Evolutionary conservation across 2,797 vertebrate genomes (phyloP), one percentile per base, ranked within the genome.

Genomic region (Silurus lanzhouensis): DNA sequence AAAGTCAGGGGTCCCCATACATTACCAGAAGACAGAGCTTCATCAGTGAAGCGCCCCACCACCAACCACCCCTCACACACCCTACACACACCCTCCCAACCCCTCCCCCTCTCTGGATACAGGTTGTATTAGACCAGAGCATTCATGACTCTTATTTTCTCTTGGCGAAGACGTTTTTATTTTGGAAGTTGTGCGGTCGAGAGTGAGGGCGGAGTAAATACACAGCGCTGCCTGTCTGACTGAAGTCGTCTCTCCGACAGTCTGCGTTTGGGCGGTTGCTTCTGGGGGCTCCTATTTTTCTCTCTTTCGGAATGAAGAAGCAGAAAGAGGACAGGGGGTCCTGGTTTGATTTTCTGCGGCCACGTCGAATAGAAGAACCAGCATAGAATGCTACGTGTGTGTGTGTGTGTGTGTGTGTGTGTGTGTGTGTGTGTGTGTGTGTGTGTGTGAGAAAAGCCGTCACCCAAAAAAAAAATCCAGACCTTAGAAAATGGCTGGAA

Each of bases 161-260:
- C 58, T 17, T n/a, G 38, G 57, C 20, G 6, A 78, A 58, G n/a
- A 38, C 66, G 6, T 38, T 66, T 79, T 66, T 38, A 57, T 84
- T 75, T 84, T 84, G 74, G 67, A 85, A 84, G 44, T 6, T 38
- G 63, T 87, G 86, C n/a, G 86, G 84, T 90, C 85, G 58, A 60
- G 67, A 48, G 72, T n/a, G 72, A 84, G 77, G 61, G 82, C 80
- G 31, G 76, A 78, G 76, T n/a, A 38, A 20, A 78, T 8, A 46
- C 58, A 78, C 76, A 44, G 57, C 12, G 19, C 17, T 61, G 27
- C 58, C 81, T 81, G 86, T 84, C 52, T 81, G 76, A 81, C 44
- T 1, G n/a, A 19, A 83, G 85, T 64, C 67, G 75, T 88, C 57
- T 78, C 13, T 61, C 57, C 22, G 57, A 60, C 75, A 44, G 27